Percentiles rank a stretch among this genome's conserved stretches.
Conservation (phyloP, 2,797 vertebrate species). For the Falco concolor region DNA sequence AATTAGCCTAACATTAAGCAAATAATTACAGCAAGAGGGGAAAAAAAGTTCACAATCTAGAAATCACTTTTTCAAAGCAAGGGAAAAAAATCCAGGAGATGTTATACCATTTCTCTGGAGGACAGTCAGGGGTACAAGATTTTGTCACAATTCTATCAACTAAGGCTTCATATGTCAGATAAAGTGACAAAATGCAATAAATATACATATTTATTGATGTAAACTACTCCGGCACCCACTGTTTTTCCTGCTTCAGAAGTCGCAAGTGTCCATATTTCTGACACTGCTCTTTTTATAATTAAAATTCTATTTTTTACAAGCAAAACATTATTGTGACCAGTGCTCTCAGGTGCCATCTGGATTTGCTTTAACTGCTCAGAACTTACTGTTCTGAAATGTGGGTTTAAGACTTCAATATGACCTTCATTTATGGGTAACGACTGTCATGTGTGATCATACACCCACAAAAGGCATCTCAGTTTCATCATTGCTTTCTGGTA, state of each 20-base stretch:
- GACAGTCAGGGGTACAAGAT: neutral
- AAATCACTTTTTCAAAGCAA: neutral
- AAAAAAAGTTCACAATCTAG: neutral
- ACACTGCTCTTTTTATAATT: neutral
- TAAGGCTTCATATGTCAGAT: neutral
- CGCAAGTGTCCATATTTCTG: neutral
- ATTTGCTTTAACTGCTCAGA: neutral
- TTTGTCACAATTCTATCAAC: neutral
- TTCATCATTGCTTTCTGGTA: neutral
- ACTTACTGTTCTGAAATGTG: neutral
- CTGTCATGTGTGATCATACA: neutral
- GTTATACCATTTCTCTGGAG: neutral
- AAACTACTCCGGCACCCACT: conserved; percentile 11
- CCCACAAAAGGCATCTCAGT: neutral
- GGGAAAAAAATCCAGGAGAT: neutral
- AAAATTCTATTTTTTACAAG: neutral
- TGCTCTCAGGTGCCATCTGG: neutral
- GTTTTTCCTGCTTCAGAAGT: neutral
- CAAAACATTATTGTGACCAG: neutral
- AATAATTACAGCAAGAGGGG: neutral
- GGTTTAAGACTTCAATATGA: neutral
- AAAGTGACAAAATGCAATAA: neutral
- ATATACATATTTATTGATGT: neutral
- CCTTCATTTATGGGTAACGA: neutral
- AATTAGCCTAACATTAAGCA: neutral